Conservation (phyloP, 2,888 invertebrate genomes). For the Sericinus montela region DNA sequence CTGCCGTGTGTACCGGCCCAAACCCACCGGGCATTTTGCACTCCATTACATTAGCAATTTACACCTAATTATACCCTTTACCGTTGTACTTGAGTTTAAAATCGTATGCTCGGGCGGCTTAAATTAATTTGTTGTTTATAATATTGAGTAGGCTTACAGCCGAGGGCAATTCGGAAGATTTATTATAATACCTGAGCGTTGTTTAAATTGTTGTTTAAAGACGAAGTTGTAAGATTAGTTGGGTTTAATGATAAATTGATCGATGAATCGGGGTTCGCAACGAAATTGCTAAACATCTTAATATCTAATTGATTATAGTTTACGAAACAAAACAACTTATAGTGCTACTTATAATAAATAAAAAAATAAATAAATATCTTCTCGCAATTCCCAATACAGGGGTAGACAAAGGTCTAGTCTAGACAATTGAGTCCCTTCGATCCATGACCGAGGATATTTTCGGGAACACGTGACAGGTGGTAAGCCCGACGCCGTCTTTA, state of each 20-base stretch:
- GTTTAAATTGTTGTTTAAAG: conserved; percentile 68
- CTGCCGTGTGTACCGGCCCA: conserved; percentile 48
- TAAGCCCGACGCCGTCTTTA: too few species aligned
- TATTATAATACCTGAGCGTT: conserved; percentile 65
- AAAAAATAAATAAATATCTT: too few species aligned
- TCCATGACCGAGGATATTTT: too few species aligned
- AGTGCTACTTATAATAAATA: not conserved
- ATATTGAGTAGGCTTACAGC: conserved; percentile 45
- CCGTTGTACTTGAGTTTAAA: conserved; percentile 21
- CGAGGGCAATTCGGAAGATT: conserved; percentile 60
- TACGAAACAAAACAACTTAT: not conserved
- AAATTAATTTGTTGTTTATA: conserved; percentile 31
- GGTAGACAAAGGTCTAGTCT: too few species aligned
- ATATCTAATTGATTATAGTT: conserved; percentile 37
- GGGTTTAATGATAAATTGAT: conserved; percentile 29
- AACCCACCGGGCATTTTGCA: conserved; percentile 54
- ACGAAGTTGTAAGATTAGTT: conserved; percentile 53
- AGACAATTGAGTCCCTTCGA: too few species aligned
- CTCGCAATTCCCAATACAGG: too few species aligned
- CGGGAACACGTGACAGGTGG: too few species aligned
- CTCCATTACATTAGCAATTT: conserved; percentile 35
- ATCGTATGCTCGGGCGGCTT: conserved; percentile 20
- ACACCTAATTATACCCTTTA: conserved; percentile 22
- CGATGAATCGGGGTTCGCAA: conserved; percentile 24
- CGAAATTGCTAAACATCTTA: conserved; percentile 23